A percentile compares a stretch with the other conserved stretches of the same genome.
phyloP scores from a whole-genome alignment of 2,888 invertebrate species.

The Rhaphigaster nebulosa region DNA sequence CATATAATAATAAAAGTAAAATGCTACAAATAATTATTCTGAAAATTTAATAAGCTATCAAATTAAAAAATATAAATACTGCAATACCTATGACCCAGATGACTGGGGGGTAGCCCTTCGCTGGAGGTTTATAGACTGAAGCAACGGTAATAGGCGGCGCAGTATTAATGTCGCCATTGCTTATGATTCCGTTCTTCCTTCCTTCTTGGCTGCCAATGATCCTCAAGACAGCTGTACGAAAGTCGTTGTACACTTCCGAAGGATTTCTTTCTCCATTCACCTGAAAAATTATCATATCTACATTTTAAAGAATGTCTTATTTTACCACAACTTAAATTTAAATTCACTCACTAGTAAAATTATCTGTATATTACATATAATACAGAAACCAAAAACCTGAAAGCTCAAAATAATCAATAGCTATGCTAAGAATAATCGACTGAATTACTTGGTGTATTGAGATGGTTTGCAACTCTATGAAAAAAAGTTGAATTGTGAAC shows the following conservation, averaged over 20 bases:
- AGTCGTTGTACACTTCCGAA: constrained; percentile 88
- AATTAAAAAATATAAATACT: not conserved
- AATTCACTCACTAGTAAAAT: not conserved
- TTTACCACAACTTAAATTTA: too few relatives aligned
- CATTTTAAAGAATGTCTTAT: not conserved
- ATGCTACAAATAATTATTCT: not conserved
- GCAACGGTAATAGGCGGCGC: constrained; percentile 63
- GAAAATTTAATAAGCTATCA: not conserved
- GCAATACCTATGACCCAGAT: constrained; percentile 71
- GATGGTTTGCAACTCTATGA: too few relatives aligned
- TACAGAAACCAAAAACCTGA: too few relatives aligned
- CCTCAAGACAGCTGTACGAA: constrained; percentile 82
- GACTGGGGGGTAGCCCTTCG: constrained; percentile 68
- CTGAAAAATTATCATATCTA: constrained; percentile 69
- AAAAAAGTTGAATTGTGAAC: too few relatives aligned
- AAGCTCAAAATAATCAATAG: not conserved
- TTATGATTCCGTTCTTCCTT: constrained; percentile 61
- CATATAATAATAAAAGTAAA: too few relatives aligned
- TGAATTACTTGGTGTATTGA: too few relatives aligned
- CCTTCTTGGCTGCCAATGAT: constrained; percentile 75
- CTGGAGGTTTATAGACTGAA: constrained; percentile 66
- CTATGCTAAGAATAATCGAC: too few relatives aligned
- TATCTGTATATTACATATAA: not conserved
- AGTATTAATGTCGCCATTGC: constrained; percentile 63
- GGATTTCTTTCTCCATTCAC: constrained; percentile 91